Conservation (phyloP, 2,113 vertebrate genomes). For the Hucho hucho region DNA sequence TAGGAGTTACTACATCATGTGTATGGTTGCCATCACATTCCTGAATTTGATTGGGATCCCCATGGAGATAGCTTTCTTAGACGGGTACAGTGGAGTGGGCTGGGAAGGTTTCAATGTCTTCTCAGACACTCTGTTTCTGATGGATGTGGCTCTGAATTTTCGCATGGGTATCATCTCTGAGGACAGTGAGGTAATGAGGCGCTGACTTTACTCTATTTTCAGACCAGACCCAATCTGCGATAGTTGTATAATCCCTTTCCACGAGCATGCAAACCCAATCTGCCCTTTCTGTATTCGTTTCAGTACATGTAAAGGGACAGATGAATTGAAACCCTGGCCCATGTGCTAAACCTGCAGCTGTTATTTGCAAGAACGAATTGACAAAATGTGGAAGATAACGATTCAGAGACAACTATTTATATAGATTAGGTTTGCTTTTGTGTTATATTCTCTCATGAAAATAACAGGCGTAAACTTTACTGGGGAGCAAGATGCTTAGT, state of each 20-base stretch:
- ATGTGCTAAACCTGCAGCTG: constrained; percentile 43
- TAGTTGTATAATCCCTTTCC: constrained; percentile 50
- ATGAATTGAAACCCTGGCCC: constrained; percentile 47
- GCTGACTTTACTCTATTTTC: constrained; percentile 29
- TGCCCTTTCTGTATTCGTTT: constrained; percentile 59
- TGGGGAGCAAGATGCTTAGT: too few species aligned
- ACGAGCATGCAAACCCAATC: constrained; percentile 47
- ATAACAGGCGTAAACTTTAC: too few species aligned
- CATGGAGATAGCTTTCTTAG: constrained; percentile 75
- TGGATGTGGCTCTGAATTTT: constrained; percentile 76
- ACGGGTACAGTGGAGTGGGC: constrained; percentile 53
- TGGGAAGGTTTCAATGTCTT: constrained; percentile 75
- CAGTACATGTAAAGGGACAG: constrained; percentile 49
- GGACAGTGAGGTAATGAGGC: constrained; percentile 70
- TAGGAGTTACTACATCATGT: constrained; percentile 76
- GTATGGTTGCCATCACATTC: constrained; percentile 74
- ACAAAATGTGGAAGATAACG: neutral
- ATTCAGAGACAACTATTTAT: neutral
- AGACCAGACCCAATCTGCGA: constrained; percentile 55
- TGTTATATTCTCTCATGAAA: too few species aligned
- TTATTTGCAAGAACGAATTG: constrained; percentile 47
- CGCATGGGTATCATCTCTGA: constrained; percentile 73
- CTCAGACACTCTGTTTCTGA: constrained; percentile 73
- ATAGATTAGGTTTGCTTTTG: neutral
- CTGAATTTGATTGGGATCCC: constrained; percentile 74